Conservation (phyloP, 2,888 invertebrate species). For the Stenodera caucasica region DNA sequence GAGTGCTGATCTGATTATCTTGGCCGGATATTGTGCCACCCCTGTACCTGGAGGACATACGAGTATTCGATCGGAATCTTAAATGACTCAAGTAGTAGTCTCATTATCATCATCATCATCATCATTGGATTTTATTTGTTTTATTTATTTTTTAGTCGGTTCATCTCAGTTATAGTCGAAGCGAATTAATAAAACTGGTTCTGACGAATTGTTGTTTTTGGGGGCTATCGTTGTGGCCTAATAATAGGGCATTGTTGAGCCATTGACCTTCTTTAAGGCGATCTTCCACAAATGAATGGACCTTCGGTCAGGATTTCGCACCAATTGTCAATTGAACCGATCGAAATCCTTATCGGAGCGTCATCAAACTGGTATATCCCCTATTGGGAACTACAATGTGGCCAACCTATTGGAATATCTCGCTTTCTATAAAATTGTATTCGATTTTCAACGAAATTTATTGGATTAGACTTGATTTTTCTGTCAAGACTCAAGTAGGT, state of each 20-base stretch:
- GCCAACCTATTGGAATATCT: constrained; percentile 35
- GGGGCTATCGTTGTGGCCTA: constrained; percentile 3
- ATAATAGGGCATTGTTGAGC: constrained; percentile 1
- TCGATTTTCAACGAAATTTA: too few relatives aligned
- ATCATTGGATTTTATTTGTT: too few relatives aligned
- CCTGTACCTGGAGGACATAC: constrained; percentile 22
- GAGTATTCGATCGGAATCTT: background rate
- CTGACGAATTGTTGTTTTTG: background rate
- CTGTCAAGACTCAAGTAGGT: constrained; percentile 8
- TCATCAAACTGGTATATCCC: too few relatives aligned
- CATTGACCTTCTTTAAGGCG: background rate
- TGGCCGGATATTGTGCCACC: constrained; percentile 42
- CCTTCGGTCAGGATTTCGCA: background rate
- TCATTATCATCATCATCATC: too few relatives aligned
- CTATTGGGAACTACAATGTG: too few relatives aligned
- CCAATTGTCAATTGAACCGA: background rate
- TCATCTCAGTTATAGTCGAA: background rate
- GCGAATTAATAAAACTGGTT: constrained; percentile 6
- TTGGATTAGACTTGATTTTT: constrained; percentile 4
- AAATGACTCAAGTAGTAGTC: too few relatives aligned
- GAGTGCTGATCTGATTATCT: constrained; percentile 52
- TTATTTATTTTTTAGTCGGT: too few relatives aligned
- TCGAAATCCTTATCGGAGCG: background rate
- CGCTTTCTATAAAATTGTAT: constrained; percentile 16
- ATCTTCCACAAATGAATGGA: background rate